These are phyloP conservation scores for Blomia tropicalis DNA, from an alignment of 2,888 invertebrate genomes.

Conservation along the genomic window DNA sequence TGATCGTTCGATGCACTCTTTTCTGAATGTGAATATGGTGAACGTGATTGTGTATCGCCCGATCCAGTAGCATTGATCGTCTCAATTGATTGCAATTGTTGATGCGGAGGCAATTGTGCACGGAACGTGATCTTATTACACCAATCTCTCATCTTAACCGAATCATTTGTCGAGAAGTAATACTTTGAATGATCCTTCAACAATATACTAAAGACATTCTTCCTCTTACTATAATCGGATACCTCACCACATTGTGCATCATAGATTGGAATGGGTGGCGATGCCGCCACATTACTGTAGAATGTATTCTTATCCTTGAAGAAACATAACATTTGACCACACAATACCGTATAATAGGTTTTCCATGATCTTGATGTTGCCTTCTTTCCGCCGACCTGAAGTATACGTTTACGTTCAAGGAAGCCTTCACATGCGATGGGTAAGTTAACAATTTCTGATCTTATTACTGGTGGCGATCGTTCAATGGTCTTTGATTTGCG, in stretches of 20 bases:
- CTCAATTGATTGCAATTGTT: too few species aligned
- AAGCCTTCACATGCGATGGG: slow-evolving; percentile 80
- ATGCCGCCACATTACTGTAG: slow-evolving; percentile 66
- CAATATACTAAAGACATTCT: slow-evolving; percentile 72
- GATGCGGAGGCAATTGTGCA: slow-evolving; percentile 70
- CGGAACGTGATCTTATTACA: slow-evolving; percentile 81
- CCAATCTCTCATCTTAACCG: slow-evolving; percentile 69
- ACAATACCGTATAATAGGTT: slow-evolving; percentile 77
- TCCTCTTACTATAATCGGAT: slow-evolving; percentile 84
- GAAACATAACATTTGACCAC: slow-evolving; percentile 91
- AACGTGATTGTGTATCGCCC: not conserved
- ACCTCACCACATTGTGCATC: slow-evolving; percentile 69
- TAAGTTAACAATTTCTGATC: slow-evolving; percentile 36
- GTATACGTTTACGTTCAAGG: slow-evolving; percentile 83
- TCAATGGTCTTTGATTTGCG: slow-evolving; percentile 57
- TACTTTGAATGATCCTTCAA: slow-evolving; percentile 83
- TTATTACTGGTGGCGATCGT: slow-evolving; percentile 25
- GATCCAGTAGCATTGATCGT: slow-evolving; percentile 49
- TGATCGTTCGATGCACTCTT: not conserved
- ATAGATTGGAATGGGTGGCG: slow-evolving; percentile 56
- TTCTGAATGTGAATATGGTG: not conserved
- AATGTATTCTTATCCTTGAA: slow-evolving; percentile 89
- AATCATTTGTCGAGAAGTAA: slow-evolving; percentile 59
- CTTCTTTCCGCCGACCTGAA: slow-evolving; percentile 78
- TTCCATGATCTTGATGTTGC: slow-evolving; percentile 94